phyloP scores from a whole-genome alignment of 2,113 vertebrate species.

The Thryonomys swinderianus region DNA sequence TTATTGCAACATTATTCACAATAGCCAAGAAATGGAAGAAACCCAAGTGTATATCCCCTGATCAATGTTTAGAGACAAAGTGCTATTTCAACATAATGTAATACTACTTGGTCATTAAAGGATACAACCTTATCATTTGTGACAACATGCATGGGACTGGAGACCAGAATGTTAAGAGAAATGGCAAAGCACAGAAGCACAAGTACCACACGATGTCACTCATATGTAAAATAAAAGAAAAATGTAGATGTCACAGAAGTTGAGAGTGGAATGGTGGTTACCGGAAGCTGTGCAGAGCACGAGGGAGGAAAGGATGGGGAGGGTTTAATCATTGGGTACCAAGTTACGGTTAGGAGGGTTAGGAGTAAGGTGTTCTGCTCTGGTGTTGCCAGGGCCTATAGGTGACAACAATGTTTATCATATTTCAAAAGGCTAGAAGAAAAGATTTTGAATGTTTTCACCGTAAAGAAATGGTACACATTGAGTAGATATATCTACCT shows the following conservation, averaged over 20 bases:
- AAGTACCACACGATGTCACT: neutral
- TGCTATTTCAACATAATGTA: too few relatives aligned
- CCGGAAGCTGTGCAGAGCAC: neutral
- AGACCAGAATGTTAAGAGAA: neutral
- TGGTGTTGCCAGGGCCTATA: neutral
- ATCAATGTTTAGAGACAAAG: neutral
- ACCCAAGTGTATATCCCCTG: neutral
- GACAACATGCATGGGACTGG: neutral
- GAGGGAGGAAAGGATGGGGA: too few relatives aligned
- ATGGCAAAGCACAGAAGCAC: neutral
- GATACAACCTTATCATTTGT: neutral
- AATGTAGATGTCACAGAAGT: neutral
- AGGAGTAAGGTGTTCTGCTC: neutral
- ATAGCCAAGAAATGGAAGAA: neutral
- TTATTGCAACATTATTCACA: neutral
- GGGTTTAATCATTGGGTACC: neutral
- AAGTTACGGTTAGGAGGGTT: neutral
- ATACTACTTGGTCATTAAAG: neutral
- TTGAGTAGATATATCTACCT: neutral
- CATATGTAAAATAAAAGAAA: neutral
- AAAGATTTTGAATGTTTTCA: neutral
- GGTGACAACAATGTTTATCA: neutral
- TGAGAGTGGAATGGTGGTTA: neutral
- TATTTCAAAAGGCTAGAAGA: neutral
- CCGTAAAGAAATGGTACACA: neutral